phyloP scores from a whole-genome alignment of 2,888 invertebrate genomes.

The Nycteola revayana region DNA sequence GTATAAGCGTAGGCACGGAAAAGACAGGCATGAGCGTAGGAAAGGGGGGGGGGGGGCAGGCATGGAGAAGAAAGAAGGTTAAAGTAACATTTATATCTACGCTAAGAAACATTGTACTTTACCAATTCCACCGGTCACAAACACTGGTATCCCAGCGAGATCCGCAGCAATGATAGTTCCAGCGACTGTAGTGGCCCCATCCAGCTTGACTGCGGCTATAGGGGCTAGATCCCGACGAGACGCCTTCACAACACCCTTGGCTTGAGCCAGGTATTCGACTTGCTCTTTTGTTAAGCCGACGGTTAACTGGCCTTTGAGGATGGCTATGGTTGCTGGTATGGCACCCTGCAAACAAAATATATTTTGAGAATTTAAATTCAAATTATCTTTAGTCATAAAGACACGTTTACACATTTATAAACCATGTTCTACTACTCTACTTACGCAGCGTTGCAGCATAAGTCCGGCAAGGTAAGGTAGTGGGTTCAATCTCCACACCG shows the following conservation, averaged over 20 bases:
- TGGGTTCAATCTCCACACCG: too few relatives aligned
- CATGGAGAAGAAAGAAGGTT: too few relatives aligned
- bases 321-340: conserved; percentile 95
- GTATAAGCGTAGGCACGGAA: too few relatives aligned
- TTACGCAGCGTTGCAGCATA: too few relatives aligned
- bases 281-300: conserved; percentile 87
- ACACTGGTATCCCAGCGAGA: conserved; percentile 91
- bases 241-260: conserved; percentile 86
- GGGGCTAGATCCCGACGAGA: conserved; percentile 93
- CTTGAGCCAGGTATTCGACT: conserved; percentile 84
- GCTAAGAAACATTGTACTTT: conserved; percentile 13
- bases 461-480: too few relatives aligned
- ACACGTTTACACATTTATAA: too few relatives aligned
- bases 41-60: too few relatives aligned
- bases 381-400: too few relatives aligned
- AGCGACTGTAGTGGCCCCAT: conserved; percentile 98
- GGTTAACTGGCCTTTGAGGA: conserved; percentile 90
- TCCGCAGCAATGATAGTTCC: conserved; percentile 95
- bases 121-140: conserved; percentile 95
- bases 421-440: too few relatives aligned
- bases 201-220: conserved; percentile 84
- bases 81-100: too few relatives aligned
- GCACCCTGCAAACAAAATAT: conserved; percentile 86
- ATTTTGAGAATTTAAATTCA: too few relatives aligned
- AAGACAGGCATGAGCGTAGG: too few relatives aligned